Conservation (phyloP, 2,888 invertebrate genomes). For the Resseliella maxima region DNA sequence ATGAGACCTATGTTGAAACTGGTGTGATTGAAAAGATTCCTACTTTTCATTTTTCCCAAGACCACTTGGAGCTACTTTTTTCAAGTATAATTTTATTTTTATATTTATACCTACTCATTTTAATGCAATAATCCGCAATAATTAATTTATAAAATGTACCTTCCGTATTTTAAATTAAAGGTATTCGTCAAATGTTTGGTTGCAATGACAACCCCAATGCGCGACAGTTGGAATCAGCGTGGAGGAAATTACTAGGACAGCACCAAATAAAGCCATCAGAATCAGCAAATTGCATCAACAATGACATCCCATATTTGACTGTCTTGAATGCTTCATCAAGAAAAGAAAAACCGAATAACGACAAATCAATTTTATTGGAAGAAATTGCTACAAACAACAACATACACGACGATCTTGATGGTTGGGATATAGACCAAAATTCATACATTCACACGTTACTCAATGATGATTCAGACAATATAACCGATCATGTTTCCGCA, state of each 20-base stretch:
- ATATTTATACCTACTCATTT: too few species aligned
- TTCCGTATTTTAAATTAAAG: background rate
- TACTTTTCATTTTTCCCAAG: conserved; percentile 10
- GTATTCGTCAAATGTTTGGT: conserved; percentile 18
- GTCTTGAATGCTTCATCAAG: background rate
- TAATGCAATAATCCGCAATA: too few species aligned
- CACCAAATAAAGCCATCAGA: background rate
- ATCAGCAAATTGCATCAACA: background rate
- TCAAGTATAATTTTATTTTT: background rate
- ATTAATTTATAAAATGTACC: too few species aligned
- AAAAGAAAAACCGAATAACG: background rate
- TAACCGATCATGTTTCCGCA: background rate
- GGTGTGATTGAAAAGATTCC: background rate
- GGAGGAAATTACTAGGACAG: background rate
- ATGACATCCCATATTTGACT: background rate
- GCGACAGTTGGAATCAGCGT: background rate
- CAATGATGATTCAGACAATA: background rate
- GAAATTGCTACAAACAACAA: too few species aligned
- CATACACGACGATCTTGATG: background rate
- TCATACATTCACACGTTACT: too few species aligned
- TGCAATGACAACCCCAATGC: background rate
- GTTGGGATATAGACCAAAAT: background rate
- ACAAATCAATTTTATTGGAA: too few species aligned
- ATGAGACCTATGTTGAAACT: background rate
- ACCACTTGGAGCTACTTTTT: conserved; percentile 31